These are phyloP conservation scores for Varecia variegata DNA, from an alignment of 2,797 vertebrate genomes.

Conservation along the genomic window DNA sequence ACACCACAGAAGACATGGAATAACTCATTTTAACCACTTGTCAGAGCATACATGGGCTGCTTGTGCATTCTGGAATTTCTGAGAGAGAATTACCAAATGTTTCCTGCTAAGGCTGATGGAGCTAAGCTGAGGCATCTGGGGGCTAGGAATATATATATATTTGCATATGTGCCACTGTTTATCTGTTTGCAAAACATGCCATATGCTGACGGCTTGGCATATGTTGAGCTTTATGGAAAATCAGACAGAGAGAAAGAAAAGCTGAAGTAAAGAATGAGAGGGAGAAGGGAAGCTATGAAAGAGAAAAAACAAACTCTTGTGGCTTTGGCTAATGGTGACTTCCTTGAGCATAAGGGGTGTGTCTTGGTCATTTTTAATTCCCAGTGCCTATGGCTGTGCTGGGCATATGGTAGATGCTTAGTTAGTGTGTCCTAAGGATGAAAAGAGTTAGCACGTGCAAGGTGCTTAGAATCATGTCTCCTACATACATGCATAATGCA, in stretches of 20 bases:
- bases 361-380: neutral
- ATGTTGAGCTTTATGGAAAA: constrained; percentile 59
- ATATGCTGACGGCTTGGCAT: constrained; percentile 63
- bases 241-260: constrained; percentile 50
- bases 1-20: neutral
- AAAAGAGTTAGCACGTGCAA: neutral
- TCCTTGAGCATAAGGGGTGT: neutral
- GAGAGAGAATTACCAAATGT: constrained; percentile 52
- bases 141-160: constrained; percentile 33
- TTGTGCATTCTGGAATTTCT: constrained; percentile 56
- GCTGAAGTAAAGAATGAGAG: neutral
- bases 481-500: neutral
- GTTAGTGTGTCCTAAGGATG: neutral
- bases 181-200: constrained; percentile 72
- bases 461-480: neutral
- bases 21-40: constrained; percentile 57
- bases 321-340: neutral
- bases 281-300: constrained; percentile 4
- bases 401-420: neutral
- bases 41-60: neutral
- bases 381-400: neutral
- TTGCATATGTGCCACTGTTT: constrained; percentile 68
- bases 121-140: constrained; percentile 52
- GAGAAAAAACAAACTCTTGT: neutral
- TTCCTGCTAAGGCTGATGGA: constrained; percentile 57